Conservation (phyloP, 2,888 invertebrate genomes). For the Lasioglossum pauxillum region DNA sequence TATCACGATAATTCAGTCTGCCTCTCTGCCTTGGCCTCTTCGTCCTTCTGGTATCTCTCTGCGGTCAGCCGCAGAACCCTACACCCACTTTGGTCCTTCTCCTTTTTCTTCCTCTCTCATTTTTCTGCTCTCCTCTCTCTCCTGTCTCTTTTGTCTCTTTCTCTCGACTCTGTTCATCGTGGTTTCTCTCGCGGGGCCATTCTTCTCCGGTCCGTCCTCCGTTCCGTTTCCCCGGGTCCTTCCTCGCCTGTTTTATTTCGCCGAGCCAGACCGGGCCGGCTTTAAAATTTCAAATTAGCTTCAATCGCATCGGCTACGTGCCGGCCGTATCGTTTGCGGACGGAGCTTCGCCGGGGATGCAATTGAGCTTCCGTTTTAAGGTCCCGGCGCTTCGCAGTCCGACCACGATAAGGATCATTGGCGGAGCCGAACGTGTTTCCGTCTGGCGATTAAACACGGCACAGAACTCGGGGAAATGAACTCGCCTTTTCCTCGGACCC, state of each 20-base stretch:
- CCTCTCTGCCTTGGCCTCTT: conserved; percentile 63
- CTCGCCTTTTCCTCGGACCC: background rate
- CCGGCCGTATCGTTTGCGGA: conserved; percentile 69
- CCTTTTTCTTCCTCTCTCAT: conserved; percentile 24
- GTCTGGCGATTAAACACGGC: background rate
- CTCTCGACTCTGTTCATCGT: background rate
- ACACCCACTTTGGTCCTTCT: conserved; percentile 61
- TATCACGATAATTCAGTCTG: conserved; percentile 82
- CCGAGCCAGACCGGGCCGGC: conserved; percentile 60
- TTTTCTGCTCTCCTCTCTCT: background rate
- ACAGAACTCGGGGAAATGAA: background rate
- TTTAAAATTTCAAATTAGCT: conserved; percentile 83
- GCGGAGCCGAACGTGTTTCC: conserved; percentile 7
- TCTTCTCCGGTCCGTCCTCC: conserved; percentile 44
- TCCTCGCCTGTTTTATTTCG: conserved; percentile 63
- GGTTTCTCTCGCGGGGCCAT: conserved; percentile 44
- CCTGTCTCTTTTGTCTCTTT: conserved; percentile 9
- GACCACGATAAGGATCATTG: conserved; percentile 54
- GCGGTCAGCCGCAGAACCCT: conserved; percentile 50
- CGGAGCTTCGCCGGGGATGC: conserved; percentile 59
- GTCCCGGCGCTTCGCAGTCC: conserved; percentile 40
- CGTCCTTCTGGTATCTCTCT: conserved; percentile 47
- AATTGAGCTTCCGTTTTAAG: conserved; percentile 71
- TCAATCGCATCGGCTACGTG: conserved; percentile 80
- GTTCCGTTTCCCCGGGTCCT: conserved; percentile 47